Conservation (phyloP, 2,113 vertebrate species). For the Sinocyclocheilus maitianheensis region DNA sequence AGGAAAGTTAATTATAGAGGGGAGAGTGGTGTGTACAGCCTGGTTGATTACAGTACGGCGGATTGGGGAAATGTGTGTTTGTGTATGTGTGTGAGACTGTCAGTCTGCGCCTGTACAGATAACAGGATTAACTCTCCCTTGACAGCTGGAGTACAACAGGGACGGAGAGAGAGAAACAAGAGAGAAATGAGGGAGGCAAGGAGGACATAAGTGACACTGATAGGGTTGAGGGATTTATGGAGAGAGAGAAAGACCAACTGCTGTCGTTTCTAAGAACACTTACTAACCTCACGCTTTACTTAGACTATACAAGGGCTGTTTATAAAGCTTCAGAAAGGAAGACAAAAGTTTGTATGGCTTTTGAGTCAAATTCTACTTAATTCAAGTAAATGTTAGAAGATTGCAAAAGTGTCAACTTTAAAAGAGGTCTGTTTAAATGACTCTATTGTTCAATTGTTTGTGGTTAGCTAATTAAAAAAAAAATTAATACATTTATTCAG, state of each 20-base stretch:
- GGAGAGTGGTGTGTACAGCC: conserved; percentile 51
- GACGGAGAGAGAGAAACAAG: conserved; percentile 52
- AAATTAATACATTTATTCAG: not conserved
- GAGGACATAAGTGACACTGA: conserved; percentile 64
- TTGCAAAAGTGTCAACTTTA: not conserved
- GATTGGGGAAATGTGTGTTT: conserved; percentile 48
- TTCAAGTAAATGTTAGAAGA: not conserved
- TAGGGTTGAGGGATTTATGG: conserved; percentile 63
- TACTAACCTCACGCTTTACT: not conserved
- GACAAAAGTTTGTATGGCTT: not conserved
- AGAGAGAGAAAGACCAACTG: conserved; percentile 50
- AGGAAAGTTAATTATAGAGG: conserved; percentile 56
- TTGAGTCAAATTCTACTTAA: not conserved
- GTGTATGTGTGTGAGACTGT: conserved; percentile 61
- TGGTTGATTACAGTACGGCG: conserved; percentile 56
- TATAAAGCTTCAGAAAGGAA: not conserved
- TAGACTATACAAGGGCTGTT: not conserved
- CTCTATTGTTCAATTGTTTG: not conserved
- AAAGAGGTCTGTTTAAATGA: not conserved
- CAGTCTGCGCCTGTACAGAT: conserved; percentile 73
- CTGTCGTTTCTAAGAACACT: conserved; percentile 37
- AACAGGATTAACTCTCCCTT: conserved; percentile 76
- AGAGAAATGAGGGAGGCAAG: conserved; percentile 51
- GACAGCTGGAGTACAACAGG: conserved; percentile 69
- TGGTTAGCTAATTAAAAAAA: not conserved